Conservation (phyloP, 2,888 invertebrate genomes). For the Athetis lepigone region DNA sequence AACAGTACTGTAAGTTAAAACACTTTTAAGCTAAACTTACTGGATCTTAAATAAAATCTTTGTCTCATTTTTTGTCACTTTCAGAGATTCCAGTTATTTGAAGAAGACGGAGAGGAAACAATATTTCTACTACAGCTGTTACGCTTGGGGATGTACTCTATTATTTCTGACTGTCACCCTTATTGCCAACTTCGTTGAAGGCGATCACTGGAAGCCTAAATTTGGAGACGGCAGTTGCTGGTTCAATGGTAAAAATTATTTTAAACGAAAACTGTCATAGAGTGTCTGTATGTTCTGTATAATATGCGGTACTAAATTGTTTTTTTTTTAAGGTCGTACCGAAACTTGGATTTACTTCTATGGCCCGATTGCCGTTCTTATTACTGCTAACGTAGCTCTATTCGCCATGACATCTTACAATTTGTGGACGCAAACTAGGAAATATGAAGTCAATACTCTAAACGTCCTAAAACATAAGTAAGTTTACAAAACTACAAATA, state of each 20-base stretch:
- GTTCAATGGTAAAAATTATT: conserved; percentile 90
- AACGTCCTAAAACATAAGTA: conserved; percentile 91
- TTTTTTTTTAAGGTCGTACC: conserved; percentile 79
- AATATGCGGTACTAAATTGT: neutral
- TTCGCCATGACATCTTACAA: conserved; percentile 90
- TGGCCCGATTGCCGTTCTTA: conserved; percentile 91
- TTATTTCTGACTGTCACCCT: conserved; percentile 88
- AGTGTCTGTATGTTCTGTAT: neutral
- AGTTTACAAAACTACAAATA: conserved; percentile 30
- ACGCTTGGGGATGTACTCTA: conserved; percentile 91
- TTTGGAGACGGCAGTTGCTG: conserved; percentile 91
- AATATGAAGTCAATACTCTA: conserved; percentile 87
- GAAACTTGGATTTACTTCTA: conserved; percentile 93
- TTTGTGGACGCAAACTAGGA: conserved; percentile 90
- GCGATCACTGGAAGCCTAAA: conserved; percentile 89
- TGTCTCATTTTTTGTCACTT: conserved; percentile 31
- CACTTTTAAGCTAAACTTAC: neutral
- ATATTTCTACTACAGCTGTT: conserved; percentile 89
- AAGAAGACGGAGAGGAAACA: conserved; percentile 88
- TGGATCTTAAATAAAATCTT: neutral
- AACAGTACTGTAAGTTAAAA: conserved; percentile 91
- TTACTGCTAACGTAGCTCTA: conserved; percentile 90
- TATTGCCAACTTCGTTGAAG: conserved; percentile 89
- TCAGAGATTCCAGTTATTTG: conserved; percentile 80
- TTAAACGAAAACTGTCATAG: neutral